A percentile compares a stretch with the other conserved stretches of the same genome.
Conservation (phyloP, 1,140 invertebrate species). For the Eumeta japonica region DNA sequence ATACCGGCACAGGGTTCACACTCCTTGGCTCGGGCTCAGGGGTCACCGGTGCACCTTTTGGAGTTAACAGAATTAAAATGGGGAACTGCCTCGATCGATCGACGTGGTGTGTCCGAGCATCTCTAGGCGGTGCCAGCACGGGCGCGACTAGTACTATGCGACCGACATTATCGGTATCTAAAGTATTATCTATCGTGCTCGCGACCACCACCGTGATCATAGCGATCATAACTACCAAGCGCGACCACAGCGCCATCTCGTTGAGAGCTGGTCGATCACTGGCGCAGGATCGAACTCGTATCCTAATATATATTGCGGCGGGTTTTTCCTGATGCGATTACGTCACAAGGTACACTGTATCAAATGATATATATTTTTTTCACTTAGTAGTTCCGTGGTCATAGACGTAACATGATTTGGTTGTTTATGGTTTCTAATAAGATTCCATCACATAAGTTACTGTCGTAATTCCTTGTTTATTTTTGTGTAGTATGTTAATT, state of each 20-base stretch:
- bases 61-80: slow-evolving; percentile 38
- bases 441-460: too few relatives aligned
- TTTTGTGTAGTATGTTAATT: too few relatives aligned
- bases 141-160: slow-evolving; percentile 37
- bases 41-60: slow-evolving; percentile 18
- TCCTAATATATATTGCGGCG: slow-evolving; percentile 45
- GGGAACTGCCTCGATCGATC: slow-evolving; percentile 42
- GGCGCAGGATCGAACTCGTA: slow-evolving; percentile 31
- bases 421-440: too few relatives aligned
- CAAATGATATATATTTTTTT: too few relatives aligned
- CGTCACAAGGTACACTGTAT: too few relatives aligned
- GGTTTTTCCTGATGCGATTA: slow-evolving; percentile 29
- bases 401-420: too few relatives aligned
- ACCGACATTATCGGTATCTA: slow-evolving; percentile 31
- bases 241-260: slow-evolving; percentile 29
- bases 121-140: slow-evolving; percentile 37
- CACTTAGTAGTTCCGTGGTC: too few relatives aligned
- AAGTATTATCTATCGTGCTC: slow-evolving; percentile 29
- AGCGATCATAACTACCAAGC: slow-evolving; percentile 25
- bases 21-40: slow-evolving; percentile 30
- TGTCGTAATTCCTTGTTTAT: too few relatives aligned
- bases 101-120: slow-evolving; percentile 28
- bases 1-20: slow-evolving; percentile 34
- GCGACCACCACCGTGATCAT: slow-evolving; percentile 20
- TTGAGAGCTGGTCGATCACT: slow-evolving; percentile 44